Evolutionary conservation across 1,140 invertebrate species (phyloP), one percentile per base, ranked within the genome.

Genomic region (Plutomurus gul): DNA sequence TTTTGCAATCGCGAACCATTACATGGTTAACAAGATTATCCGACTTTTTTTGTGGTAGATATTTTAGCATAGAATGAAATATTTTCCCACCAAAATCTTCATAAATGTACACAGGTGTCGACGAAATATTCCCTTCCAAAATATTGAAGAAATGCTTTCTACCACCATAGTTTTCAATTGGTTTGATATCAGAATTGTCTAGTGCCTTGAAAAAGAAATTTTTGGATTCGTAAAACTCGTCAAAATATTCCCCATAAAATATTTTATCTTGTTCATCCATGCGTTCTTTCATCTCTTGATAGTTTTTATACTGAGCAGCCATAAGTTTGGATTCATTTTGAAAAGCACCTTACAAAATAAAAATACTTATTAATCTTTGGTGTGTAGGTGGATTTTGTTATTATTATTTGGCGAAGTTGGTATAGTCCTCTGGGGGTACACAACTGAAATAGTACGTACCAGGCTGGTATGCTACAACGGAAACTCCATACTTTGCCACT

Each of bases 381-480:
- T 56, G 22, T 75, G 18, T 27, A n/a, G 20, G 36, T 10, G 72
- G 5, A 18, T 75, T 40, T 20, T 8, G 72, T 20, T 39, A 75
- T 22, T 75, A 10, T 6, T 22, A 43, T n/a, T 71, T 33, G 16
- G 33, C 25, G 1, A 39, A 20, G 3, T 22, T 10, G n/a, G 39
- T 25, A 8, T 39, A 20, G 36, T 20, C 51, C 71, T 79, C 33
- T n/a, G n/a, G n/a, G 4, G n/a, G 20, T 20, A 18, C 11, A 25
- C 16, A 10, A 33, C 10, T n/a, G 10, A 37, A 33, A 30, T 39
- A 20, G 33, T n/a, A 33, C 30, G 81, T 81, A 89, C 92, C 92
- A 72, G 95, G 95, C 84, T 95, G 89, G 84, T 96, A 93, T 33
- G 89, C 89, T 0, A 94, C 87, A 20, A 94, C 93, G 70, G 89